Conservation (phyloP, 2,797 vertebrate genomes). For the Notolabrus celidotus region DNA sequence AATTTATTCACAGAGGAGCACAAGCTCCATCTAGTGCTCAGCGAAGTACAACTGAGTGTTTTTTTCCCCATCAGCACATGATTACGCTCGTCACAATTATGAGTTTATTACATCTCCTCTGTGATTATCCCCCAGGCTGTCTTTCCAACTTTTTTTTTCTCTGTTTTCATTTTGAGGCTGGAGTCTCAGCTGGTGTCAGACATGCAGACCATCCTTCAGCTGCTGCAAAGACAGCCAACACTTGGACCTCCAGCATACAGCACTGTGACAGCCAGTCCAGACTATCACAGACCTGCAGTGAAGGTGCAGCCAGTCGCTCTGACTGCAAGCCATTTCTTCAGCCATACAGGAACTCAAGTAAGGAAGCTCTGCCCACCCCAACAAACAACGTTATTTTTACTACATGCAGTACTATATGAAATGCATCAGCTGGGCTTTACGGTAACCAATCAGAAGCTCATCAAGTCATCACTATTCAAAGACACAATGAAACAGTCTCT, state of each 20-base stretch:
- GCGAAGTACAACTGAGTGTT: constrained; percentile 14
- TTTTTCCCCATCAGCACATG: constrained; percentile 12
- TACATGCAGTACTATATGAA: neutral
- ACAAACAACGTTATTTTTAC: constrained; percentile 1
- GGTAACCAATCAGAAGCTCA: constrained; percentile 25
- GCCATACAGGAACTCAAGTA: constrained; percentile 83
- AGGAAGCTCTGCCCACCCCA: constrained; percentile 7
- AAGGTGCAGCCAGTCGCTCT: constrained; percentile 85
- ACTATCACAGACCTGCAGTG: constrained; percentile 87
- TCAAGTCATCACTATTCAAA: constrained; percentile 14
- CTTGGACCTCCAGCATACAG: constrained; percentile 95
- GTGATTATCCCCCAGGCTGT: constrained; percentile 24
- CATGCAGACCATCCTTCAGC: constrained; percentile 95
- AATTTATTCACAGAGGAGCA: constrained; percentile 44
- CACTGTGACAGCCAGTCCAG: constrained; percentile 89
- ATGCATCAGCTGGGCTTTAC: constrained; percentile 10
- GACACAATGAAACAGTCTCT: neutral
- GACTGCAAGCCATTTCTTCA: constrained; percentile 87
- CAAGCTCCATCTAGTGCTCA: constrained; percentile 75
- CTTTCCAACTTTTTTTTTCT: constrained; percentile 43
- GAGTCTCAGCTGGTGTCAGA: constrained; percentile 97
- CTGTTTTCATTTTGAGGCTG: constrained; percentile 83
- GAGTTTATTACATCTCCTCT: constrained; percentile 10
- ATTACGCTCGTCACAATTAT: constrained; percentile 14
- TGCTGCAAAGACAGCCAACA: constrained; percentile 92